Conservation (phyloP, 2,113 vertebrate species). For the Campylomormyrus tamandua region DNA sequence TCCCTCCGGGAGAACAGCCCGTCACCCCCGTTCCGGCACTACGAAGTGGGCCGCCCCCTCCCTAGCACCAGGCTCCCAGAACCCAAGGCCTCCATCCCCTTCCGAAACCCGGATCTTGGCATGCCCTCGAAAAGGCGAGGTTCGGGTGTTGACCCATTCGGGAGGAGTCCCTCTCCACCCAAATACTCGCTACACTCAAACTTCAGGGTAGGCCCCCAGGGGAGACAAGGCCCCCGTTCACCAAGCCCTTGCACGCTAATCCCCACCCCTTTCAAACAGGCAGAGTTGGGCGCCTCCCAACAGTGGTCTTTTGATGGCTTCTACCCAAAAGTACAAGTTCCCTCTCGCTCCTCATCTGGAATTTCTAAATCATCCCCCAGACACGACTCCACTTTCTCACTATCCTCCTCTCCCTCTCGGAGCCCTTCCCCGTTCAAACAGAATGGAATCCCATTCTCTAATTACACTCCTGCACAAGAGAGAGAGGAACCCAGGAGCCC, state of each 20-base stretch:
- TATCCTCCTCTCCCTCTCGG: slow-evolving; percentile 33
- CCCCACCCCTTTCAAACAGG: slow-evolving; percentile 47
- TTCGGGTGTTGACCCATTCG: slow-evolving; percentile 40
- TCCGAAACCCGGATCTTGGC: slow-evolving; percentile 59
- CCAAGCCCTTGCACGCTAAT: slow-evolving; percentile 55
- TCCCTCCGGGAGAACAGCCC: slow-evolving; percentile 39
- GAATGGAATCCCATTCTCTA: slow-evolving; percentile 28
- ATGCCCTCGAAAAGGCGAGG: slow-evolving; percentile 59
- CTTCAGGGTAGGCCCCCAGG: slow-evolving; percentile 49
- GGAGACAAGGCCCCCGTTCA: slow-evolving; percentile 43
- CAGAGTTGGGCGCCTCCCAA: slow-evolving; percentile 26
- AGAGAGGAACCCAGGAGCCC: slow-evolving; percentile 46
- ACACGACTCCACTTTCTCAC: slow-evolving; percentile 45
- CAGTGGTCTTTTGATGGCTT: slow-evolving; percentile 32
- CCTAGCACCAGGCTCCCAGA: slow-evolving; percentile 57
- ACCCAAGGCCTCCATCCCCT: slow-evolving; percentile 63
- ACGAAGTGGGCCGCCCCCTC: slow-evolving; percentile 58
- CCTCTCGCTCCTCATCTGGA: slow-evolving; percentile 49
- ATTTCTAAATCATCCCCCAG: slow-evolving; percentile 55
- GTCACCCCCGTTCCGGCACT: slow-evolving; percentile 38
- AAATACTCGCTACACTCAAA: slow-evolving; percentile 65
- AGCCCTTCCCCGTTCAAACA: slow-evolving; percentile 37
- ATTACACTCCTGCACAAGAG: slow-evolving; percentile 31
- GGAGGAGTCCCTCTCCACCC: slow-evolving; percentile 63
- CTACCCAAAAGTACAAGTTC: slow-evolving; percentile 47